A percentile compares a stretch with the other conserved stretches of the same genome.
These are phyloP conservation scores for Heteronetta atricapilla DNA, from an alignment of 2,113 vertebrate species.

Conservation along the genomic window DNA sequence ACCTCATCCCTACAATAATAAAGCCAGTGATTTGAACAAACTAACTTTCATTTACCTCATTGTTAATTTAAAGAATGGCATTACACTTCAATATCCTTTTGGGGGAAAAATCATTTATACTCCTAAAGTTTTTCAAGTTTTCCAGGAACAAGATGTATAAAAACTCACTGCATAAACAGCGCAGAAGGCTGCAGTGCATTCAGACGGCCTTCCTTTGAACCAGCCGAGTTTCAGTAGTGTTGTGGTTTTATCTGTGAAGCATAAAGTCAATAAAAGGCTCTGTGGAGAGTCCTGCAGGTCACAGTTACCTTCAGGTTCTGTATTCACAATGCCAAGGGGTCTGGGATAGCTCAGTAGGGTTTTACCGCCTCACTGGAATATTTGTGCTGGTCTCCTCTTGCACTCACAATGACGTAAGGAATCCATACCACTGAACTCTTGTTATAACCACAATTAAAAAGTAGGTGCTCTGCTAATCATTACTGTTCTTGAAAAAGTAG, in stretches of 20 bases:
- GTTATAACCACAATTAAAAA: background rate
- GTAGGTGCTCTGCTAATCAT: background rate
- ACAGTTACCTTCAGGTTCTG: background rate
- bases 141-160: background rate
- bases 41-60: background rate
- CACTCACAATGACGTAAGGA: background rate
- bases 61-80: background rate
- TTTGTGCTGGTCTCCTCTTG: background rate
- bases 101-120: background rate
- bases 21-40: background rate
- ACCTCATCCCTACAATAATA: background rate
- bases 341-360: background rate
- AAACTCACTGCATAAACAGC: background rate
- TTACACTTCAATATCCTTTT: background rate
- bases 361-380: background rate
- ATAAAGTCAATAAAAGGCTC: background rate
- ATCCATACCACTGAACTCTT: background rate
- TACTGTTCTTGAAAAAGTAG: background rate
- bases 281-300: background rate
- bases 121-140: background rate
- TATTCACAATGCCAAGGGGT: background rate
- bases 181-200: background rate
- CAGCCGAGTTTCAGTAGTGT: background rate
- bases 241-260: background rate
- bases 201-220: background rate